phyloP scores from a whole-genome alignment of 2,113 vertebrate species.

The Turdus rufiventris region DNA sequence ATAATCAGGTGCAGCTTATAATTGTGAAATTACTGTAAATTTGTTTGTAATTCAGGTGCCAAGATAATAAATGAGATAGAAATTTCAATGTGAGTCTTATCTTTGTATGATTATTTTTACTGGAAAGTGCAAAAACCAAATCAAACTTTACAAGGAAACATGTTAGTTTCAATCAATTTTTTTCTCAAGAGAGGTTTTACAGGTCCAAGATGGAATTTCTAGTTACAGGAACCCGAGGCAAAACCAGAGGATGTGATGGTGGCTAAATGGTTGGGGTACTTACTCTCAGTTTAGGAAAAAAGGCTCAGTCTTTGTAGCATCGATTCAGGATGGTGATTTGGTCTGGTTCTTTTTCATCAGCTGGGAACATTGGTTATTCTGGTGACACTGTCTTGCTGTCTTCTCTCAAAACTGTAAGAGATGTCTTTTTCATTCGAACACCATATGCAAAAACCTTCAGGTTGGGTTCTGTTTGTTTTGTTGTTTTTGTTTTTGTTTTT shows the following conservation, averaged over 20 bases:
- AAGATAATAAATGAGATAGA: slow-evolving; percentile 25
- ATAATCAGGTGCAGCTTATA: too few relatives aligned
- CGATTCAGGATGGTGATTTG: not conserved
- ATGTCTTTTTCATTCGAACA: not conserved
- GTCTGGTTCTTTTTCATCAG: not conserved
- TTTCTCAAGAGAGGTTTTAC: not conserved
- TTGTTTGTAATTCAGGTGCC: slow-evolving; percentile 1
- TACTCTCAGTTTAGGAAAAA: not conserved
- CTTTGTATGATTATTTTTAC: slow-evolving; percentile 31
- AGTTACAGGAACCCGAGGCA: not conserved
- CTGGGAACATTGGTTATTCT: not conserved
- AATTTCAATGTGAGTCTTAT: not conserved
- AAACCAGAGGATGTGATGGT: not conserved
- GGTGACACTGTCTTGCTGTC: not conserved
- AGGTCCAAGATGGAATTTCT: slow-evolving; percentile 8
- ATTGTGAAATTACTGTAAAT: not conserved
- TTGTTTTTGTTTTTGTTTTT: not conserved
- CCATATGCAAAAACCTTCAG: not conserved
- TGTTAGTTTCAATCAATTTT: not conserved
- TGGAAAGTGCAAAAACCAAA: not conserved
- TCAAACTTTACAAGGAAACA: not conserved
- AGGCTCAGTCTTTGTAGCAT: not conserved
- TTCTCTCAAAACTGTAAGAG: not conserved
- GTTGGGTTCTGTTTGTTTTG: not conserved
- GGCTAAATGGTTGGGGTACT: not conserved